Base-by-base conservation (phyloP, 2,113 vertebrate species). In the Ia io region DNA sequence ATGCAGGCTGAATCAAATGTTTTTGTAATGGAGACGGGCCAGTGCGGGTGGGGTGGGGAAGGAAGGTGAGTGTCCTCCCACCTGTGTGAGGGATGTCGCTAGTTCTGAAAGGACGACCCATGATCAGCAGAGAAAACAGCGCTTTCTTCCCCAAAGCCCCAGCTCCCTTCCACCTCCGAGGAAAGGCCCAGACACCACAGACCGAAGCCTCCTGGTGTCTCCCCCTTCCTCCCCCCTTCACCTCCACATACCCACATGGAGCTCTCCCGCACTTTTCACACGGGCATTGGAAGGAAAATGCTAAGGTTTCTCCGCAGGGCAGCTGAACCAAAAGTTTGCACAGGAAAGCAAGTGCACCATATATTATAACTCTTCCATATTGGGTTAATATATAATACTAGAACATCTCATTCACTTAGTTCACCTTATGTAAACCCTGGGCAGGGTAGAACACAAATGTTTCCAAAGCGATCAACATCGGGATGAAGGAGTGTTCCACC, bases 251-350 rank as follows among this genome's bases (percentile, higher is more conserved):
- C 49, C n/a, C 87, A 82, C 18, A 5, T 22, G 59, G 53, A 67
- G 35, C 44, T 61, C 40, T 51, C 40, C 91, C 51, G 63, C 44
- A 30, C 49, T 23, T 44, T 59, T 74, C 9, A 22, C 42, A 93
- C 67, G 25, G 84, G 84, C 93, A 16, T 32, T 91, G 37, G 32
- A 6, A 44, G 30, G 16, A 1, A 96, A 84, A 83, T 61, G 92
- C 84, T 59, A 93, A 96, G 84, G 49, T 42, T 94, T 56, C 47
- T 95, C 88, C 77, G n/a, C 40, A 51, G 47, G 79, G 90, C 40
- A 80, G 42, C 87, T 65, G 97, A 98, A 98, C 96, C 98, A 98
- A 98, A 98, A 97, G 96, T 97, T 90, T 98, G 95, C 96, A 95
- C 96, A 96, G 87, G 90, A 97, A 98, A 97, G 97, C 40, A 65